A percentile compares a stretch with the other conserved stretches of the same genome.
Evolutionary conservation across 2,888 invertebrate genomes (phyloP).

Genomic region (Erebia epiphron): DNA sequence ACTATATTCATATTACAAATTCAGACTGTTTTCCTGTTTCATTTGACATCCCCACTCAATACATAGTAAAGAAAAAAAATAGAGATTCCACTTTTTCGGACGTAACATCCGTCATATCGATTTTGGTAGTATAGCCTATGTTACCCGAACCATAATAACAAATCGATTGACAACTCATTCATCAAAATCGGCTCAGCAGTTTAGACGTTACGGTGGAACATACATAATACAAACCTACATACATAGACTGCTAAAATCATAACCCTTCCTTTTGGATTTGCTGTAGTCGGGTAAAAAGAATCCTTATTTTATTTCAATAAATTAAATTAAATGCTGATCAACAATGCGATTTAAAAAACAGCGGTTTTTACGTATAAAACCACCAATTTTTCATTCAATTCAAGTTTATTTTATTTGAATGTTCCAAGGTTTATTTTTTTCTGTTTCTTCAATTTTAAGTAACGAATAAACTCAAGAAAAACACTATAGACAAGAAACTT

Average conservation of each 20-base stretch:
- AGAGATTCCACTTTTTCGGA: not conserved
- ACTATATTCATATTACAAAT: too few species aligned
- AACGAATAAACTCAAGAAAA: slow-evolving; percentile 7
- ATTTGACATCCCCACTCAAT: too few species aligned
- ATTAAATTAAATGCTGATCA: too few species aligned
- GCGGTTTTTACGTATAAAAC: not conserved
- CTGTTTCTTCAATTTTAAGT: not conserved
- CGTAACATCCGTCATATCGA: too few species aligned
- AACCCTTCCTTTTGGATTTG: too few species aligned
- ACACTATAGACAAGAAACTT: not conserved
- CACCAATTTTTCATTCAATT: not conserved
- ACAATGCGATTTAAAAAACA: not conserved
- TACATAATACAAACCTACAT: too few species aligned
- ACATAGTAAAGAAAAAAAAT: too few species aligned
- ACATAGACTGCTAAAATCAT: too few species aligned
- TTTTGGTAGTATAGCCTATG: too few species aligned
- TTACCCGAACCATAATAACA: not conserved
- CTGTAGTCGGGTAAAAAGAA: too few species aligned
- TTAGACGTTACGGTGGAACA: not conserved
- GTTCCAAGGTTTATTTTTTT: not conserved
- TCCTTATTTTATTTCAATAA: too few species aligned
- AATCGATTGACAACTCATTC: not conserved
- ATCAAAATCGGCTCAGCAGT: not conserved
- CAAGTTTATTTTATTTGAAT: not conserved
- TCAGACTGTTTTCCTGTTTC: too few species aligned